Evolutionary conservation across 2,113 vertebrate species (phyloP).

Genomic region (Serilophus lunatus): DNA sequence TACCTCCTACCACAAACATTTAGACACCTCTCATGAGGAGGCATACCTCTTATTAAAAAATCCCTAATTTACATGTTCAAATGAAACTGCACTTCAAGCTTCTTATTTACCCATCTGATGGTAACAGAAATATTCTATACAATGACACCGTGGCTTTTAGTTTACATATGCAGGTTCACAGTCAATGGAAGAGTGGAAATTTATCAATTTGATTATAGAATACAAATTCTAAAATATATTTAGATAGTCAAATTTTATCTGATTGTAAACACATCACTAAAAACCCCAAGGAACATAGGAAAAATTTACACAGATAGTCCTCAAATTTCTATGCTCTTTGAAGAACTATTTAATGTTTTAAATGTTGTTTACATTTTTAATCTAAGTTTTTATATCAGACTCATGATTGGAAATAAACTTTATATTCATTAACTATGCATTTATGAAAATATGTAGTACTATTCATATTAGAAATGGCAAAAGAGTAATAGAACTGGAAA

Average conservation of each 20-base stretch:
- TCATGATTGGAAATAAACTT: background rate
- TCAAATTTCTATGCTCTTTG: background rate
- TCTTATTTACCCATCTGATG: background rate
- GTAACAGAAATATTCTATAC: background rate
- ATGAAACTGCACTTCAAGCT: background rate
- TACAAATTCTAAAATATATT: background rate
- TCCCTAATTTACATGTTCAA: background rate
- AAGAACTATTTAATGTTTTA: background rate
- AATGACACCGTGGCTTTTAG: background rate
- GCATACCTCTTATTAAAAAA: background rate
- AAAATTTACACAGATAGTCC: background rate
- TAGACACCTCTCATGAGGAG: background rate
- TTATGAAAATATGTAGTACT: background rate
- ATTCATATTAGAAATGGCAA: background rate
- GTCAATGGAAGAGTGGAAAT: background rate
- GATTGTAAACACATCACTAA: background rate
- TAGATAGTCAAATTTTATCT: background rate
- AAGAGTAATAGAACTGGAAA: background rate
- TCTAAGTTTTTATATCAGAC: background rate
- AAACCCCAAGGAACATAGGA: background rate
- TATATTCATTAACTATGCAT: background rate
- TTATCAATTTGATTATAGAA: background rate
- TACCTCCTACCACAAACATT: background rate
- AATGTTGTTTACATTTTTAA: background rate
- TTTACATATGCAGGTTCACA: background rate